Evolutionary conservation across 2,797 vertebrate species (phyloP).

Genomic region (Anguilla obscura): DNA sequence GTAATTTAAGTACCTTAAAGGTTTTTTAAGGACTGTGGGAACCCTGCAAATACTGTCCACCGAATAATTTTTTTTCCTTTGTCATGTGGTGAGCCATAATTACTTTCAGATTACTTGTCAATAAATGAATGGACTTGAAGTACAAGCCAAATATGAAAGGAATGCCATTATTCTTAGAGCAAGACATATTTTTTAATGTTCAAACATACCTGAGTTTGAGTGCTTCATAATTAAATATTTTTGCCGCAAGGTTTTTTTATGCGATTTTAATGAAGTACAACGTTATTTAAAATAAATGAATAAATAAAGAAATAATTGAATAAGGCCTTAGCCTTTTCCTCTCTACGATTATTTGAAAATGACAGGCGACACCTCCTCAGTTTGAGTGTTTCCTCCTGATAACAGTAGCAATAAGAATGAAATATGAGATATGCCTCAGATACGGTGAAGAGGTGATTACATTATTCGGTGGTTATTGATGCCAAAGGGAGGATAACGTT

Average conservation of each 20-base stretch:
- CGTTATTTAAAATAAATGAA: not conserved
- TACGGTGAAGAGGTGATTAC: not conserved
- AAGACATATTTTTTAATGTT: not conserved
- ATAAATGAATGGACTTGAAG: not conserved
- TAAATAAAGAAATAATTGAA: not conserved
- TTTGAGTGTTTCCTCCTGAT: not conserved
- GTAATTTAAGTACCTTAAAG: too few species aligned
- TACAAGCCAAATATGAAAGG: not conserved
- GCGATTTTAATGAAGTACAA: not conserved
- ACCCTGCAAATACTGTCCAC: not conserved
- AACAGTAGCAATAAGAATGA: not conserved
- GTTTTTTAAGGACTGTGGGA: too few species aligned
- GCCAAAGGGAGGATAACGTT: slow-evolving; percentile 1
- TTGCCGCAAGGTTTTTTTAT: not conserved
- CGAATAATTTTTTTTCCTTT: not conserved
- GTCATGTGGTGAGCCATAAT: not conserved
- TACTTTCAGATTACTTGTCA: not conserved
- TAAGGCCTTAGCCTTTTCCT: not conserved
- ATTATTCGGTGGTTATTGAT: slow-evolving; percentile 1
- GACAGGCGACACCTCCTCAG: not conserved
- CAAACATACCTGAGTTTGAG: not conserved
- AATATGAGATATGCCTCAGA: not conserved
- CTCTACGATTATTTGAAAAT: slow-evolving; percentile 2
- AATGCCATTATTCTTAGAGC: not conserved
- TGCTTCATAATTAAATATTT: not conserved